Evolutionary conservation across 2,113 vertebrate genomes (phyloP).

Genomic region (Lipotes vexillifer): DNA sequence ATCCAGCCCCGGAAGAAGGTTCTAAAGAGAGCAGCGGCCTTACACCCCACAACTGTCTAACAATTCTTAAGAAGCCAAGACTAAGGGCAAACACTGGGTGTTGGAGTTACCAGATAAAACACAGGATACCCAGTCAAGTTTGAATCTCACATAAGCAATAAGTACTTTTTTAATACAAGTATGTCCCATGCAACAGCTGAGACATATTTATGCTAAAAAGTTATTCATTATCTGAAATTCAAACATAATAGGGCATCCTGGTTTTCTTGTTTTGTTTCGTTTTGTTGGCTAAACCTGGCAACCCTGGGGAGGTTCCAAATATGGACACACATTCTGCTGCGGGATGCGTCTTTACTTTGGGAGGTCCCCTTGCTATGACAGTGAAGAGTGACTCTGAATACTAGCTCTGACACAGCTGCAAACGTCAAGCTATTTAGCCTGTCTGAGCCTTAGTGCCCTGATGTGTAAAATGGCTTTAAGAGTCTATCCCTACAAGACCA

Average conservation of each 20-base stretch:
- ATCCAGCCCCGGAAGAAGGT: neutral
- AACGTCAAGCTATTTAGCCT: neutral
- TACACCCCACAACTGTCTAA: neutral
- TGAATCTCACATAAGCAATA: neutral
- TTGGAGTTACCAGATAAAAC: neutral
- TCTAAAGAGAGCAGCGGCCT: neutral
- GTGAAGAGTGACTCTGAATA: neutral
- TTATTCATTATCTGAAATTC: neutral
- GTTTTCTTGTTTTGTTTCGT: neutral
- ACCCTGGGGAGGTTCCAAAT: neutral
- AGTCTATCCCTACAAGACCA: neutral
- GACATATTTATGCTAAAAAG: neutral
- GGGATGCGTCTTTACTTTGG: neutral
- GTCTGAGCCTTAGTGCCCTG: neutral
- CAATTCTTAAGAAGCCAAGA: neutral
- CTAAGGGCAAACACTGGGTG: neutral
- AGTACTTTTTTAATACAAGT: neutral
- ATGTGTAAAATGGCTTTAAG: neutral
- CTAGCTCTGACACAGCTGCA: neutral
- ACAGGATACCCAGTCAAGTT: neutral
- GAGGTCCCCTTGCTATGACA: neutral
- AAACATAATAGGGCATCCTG: neutral
- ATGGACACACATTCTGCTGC: neutral
- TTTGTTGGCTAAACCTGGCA: neutral
- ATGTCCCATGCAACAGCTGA: neutral